A percentile compares a stretch with the other conserved stretches of the same genome.
Evolutionary conservation across 2,888 invertebrate species (phyloP).

Genomic region (Drosophila neotestacea): DNA sequence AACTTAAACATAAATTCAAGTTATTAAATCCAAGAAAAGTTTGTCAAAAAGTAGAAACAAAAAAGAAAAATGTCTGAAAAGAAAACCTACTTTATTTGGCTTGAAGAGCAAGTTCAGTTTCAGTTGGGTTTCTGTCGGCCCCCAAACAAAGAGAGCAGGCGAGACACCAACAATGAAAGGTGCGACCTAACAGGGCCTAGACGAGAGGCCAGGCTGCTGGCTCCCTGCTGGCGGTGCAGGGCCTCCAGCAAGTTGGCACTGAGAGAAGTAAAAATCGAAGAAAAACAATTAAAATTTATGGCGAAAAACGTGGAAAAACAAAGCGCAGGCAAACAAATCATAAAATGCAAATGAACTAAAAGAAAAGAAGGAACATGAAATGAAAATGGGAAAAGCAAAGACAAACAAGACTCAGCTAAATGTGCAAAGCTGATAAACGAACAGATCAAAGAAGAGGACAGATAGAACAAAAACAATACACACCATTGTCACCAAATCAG

Average conservation of each 20-base stretch:
- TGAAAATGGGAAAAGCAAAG: conserved; percentile 36
- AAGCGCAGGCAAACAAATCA: conserved; percentile 72
- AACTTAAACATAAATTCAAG: conserved; percentile 54
- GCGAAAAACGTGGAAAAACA: conserved; percentile 57
- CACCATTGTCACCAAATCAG: conserved; percentile 29
- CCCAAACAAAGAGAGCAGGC: conserved; percentile 35
- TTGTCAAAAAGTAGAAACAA: conserved; percentile 36
- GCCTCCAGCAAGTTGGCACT: conserved; percentile 27
- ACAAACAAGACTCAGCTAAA: conserved; percentile 26
- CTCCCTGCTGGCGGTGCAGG: background rate
- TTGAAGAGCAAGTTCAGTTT: conserved; percentile 66
- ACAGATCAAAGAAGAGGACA: conserved; percentile 1
- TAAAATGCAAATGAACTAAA: conserved; percentile 72
- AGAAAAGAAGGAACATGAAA: conserved; percentile 8
- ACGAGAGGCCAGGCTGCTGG: conserved; percentile 9
- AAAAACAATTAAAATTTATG: conserved; percentile 79
- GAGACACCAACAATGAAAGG: conserved; percentile 56
- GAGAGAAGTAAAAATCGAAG: conserved; percentile 69
- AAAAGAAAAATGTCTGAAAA: conserved; percentile 16
- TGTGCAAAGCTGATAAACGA: conserved; percentile 24
- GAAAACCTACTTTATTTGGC: conserved; percentile 54
- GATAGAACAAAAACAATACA: conserved; percentile 17
- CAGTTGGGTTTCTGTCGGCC: conserved; percentile 1
- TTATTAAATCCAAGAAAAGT: conserved; percentile 61
- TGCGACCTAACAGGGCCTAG: conserved; percentile 50